A percentile compares a stretch with the other conserved stretches of the same genome.
These are phyloP conservation scores for Heterotilapia buettikoferi DNA, from an alignment of 2,113 vertebrate species.

Conservation along the genomic window DNA sequence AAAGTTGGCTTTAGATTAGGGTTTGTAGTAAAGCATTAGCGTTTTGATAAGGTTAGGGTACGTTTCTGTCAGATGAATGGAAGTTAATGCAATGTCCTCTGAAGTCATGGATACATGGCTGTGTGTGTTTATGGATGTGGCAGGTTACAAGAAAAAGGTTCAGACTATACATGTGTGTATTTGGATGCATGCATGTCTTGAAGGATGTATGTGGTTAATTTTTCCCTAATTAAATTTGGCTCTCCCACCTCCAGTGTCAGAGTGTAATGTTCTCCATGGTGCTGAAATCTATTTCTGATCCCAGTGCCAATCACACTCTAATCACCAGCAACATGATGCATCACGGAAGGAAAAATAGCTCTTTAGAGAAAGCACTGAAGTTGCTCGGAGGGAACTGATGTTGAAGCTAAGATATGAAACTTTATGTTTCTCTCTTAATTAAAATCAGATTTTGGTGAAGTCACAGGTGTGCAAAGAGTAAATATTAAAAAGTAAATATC, in stretches of 20 bases:
- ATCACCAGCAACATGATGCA: conserved; percentile 34
- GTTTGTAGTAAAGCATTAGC: background rate
- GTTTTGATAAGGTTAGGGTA: background rate
- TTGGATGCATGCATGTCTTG: background rate
- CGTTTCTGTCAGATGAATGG: background rate
- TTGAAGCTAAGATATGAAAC: background rate
- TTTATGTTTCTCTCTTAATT: background rate
- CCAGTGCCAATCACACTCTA: conserved; percentile 58
- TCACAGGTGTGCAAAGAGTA: background rate
- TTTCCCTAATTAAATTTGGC: conserved; percentile 43
- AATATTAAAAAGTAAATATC: background rate
- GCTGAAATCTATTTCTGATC: conserved; percentile 60
- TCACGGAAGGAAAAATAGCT: conserved; percentile 11
- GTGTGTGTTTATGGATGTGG: background rate
- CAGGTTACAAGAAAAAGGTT: background rate
- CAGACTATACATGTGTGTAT: background rate
- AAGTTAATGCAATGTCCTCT: background rate
- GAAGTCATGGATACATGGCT: background rate
- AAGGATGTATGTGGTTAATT: conserved; percentile 30
- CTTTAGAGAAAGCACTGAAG: background rate
- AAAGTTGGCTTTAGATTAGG: background rate
- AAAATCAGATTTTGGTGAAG: background rate
- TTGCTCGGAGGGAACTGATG: background rate
- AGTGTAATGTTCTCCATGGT: conserved; percentile 62
- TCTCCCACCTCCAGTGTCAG: conserved; percentile 46